phyloP scores from a whole-genome alignment of 2,888 invertebrate genomes.

The Boloria euphrosyne region DNA sequence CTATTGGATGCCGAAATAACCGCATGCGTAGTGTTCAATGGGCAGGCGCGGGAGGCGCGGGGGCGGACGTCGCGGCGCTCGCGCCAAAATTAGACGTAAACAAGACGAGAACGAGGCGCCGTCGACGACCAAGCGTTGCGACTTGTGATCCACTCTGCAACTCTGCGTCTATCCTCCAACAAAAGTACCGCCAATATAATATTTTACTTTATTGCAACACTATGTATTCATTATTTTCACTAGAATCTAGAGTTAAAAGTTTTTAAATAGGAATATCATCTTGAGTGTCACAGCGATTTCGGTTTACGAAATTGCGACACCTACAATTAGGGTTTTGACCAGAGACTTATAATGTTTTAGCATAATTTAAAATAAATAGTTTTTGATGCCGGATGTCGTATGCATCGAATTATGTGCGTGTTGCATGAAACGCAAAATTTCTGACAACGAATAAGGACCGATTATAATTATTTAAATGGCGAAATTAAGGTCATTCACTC shows the following conservation, averaged over 20 bases:
- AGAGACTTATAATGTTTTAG: neutral
- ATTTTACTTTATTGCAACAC: neutral
- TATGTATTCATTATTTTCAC: too few relatives aligned
- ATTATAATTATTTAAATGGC: conserved; percentile 31
- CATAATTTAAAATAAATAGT: conserved; percentile 13
- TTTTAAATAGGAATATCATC: too few relatives aligned
- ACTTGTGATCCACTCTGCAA: conserved; percentile 34
- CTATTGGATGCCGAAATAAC: conserved; percentile 65
- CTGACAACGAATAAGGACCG: conserved; percentile 2
- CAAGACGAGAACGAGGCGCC: conserved; percentile 76
- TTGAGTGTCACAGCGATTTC: too few relatives aligned
- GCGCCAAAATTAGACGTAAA: conserved; percentile 82
- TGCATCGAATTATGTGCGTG: conserved; percentile 31
- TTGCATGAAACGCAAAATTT: conserved; percentile 26
- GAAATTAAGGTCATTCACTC: conserved; percentile 26
- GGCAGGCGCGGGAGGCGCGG: conserved; percentile 63
- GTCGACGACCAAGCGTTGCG: conserved; percentile 46
- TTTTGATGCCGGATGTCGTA: conserved; percentile 6
- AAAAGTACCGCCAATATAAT: neutral
- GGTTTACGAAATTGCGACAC: too few relatives aligned
- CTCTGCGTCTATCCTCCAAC: conserved; percentile 8
- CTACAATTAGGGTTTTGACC: too few relatives aligned
- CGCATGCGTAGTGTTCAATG: conserved; percentile 77
- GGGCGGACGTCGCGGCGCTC: conserved; percentile 76
- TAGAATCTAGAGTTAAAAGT: too few relatives aligned